Conservation (phyloP, 2,113 vertebrate species). For the Bos indicus region DNA sequence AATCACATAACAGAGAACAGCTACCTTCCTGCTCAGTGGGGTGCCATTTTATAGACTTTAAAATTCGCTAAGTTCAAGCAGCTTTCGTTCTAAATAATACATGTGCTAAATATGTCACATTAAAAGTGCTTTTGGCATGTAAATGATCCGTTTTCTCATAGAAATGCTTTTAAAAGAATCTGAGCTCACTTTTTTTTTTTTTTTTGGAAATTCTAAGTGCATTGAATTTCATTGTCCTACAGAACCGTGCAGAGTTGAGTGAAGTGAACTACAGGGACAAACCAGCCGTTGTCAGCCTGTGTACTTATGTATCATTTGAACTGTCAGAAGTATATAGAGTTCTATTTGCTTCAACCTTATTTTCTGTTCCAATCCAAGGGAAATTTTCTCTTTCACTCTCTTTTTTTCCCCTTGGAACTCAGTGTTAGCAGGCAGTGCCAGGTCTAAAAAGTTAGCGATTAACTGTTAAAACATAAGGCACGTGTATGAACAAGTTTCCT, state of each 20-base stretch:
- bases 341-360: conserved; percentile 81
- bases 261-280: conserved; percentile 85
- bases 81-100: conserved; percentile 94
- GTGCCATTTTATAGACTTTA: conserved; percentile 97
- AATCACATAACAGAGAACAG: conserved; percentile 95
- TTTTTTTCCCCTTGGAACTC: conserved; percentile 65
- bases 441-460: conserved; percentile 77
- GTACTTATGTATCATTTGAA: conserved; percentile 87
- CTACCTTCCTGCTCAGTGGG: conserved; percentile 94
- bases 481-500: conserved; percentile 70
- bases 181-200: conserved; percentile 76
- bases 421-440: conserved; percentile 70
- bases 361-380: conserved; percentile 75
- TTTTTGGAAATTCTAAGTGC: conserved; percentile 86
- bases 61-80: conserved; percentile 93
- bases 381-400: conserved; percentile 55
- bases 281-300: conserved; percentile 85
- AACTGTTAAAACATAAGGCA: conserved; percentile 66
- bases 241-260: conserved; percentile 88
- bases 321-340: conserved; percentile 84
- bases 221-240: conserved; percentile 88
- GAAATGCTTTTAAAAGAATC: conserved; percentile 88
- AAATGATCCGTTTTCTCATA: conserved; percentile 91
- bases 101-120: conserved; percentile 96
- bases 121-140: conserved; percentile 93